phyloP scores from a whole-genome alignment of 2,888 invertebrate genomes.

The Ochropacha duplaris region DNA sequence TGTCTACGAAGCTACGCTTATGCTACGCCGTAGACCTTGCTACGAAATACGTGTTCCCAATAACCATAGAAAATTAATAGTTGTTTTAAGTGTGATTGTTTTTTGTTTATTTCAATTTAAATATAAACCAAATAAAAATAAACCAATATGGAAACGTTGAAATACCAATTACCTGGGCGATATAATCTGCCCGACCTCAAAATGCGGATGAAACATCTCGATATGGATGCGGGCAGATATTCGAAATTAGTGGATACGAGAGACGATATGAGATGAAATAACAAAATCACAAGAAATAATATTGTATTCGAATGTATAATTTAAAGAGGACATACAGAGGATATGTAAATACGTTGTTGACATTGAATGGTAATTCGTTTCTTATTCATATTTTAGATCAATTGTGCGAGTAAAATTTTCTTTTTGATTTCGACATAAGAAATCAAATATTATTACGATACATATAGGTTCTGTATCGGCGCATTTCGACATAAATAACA shows the following conservation, averaged over 20 bases:
- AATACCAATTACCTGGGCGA: background rate
- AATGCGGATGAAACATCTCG: slow-evolving; percentile 11
- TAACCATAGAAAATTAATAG: too few relatives aligned
- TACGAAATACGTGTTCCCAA: too few relatives aligned
- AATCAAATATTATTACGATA: too few relatives aligned
- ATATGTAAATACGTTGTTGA: background rate
- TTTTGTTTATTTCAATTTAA: background rate
- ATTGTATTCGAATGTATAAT: background rate
- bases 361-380: too few relatives aligned
- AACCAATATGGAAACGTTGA: background rate
- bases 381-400: too few relatives aligned
- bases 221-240: slow-evolving; percentile 11
- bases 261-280: background rate
- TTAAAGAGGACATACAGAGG: background rate
- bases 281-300: background rate
- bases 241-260: slow-evolving; percentile 5
- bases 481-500: slow-evolving; percentile 46
- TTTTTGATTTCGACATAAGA: too few relatives aligned
- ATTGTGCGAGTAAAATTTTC: too few relatives aligned
- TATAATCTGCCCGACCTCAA: slow-evolving; percentile 18
- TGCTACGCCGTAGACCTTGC: background rate
- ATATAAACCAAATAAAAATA: background rate
- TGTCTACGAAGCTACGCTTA: background rate
- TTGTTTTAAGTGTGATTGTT: too few relatives aligned
- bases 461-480: background rate